Evolutionary conservation across 2,113 vertebrate species (phyloP), one percentile per base, ranked within the genome.

Genomic region (Apodemus sylvaticus): DNA sequence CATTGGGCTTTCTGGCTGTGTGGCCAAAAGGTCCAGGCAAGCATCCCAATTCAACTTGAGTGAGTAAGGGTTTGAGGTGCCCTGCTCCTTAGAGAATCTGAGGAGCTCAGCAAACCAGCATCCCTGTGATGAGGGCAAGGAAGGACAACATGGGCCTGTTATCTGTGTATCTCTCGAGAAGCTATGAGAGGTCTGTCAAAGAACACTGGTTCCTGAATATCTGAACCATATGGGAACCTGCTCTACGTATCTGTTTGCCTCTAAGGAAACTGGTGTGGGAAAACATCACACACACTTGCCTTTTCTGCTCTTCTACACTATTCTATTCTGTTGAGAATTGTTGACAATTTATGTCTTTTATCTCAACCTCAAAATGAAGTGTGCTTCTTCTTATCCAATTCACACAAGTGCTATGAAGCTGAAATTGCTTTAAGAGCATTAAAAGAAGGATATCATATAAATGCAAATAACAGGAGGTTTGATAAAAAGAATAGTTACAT

Each of bases 351-450:
- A 74, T 24, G 11, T 88, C 93, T 97, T 96, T 95, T 90, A 94
- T 92, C 92, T 97, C 71, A 93, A 77, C 39, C 85, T 93, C 85
- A 92, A 83, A 96, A 96, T 77, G 39, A 95, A 96, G 53, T 95
- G 31, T 93, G 68, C 94, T 96, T 97, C 88, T 93, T 90, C 88
- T 94, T 88, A 96, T 89, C 71, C 96, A 94, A 73, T 94, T 92
- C 96, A 90, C 66, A 86, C 90, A 96, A 92, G 85, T 90, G 93
- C 89, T 96, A 45, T 95, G 71, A 88, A 85, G 66, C 68, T 92
- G 88, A 96, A 95, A 96, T 94, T 97, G 90, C 94, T 98, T 96
- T 89, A 93, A 94, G 90, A 96, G 79, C 53, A 92, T 97, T 95
- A 93, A 60, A 88, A 94, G 70, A 89, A 90, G 97, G 92, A 81